A percentile compares a stretch with the other conserved stretches of the same genome.
Evolutionary conservation across 2,113 vertebrate genomes (phyloP).

Genomic region (Vanacampus margaritifer): DNA sequence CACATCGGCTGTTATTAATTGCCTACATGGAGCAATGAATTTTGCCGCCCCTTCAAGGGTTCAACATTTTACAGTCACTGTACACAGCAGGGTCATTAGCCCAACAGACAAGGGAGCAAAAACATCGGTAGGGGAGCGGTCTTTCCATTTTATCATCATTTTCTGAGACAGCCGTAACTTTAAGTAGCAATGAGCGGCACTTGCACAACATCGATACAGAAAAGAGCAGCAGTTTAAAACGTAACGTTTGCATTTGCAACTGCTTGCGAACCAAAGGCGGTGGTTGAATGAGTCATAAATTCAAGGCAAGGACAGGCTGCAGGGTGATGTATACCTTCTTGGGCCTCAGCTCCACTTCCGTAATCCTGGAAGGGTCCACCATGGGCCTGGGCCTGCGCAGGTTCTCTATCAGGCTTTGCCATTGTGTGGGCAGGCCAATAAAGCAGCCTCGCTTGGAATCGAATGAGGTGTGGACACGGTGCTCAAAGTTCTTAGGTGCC

Average conservation of each 20-base stretch:
- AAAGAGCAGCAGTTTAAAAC: constrained; percentile 1
- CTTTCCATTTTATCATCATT: constrained; percentile 38
- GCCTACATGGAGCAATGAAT: constrained; percentile 66
- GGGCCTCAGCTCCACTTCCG: constrained; percentile 89
- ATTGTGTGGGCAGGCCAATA: constrained; percentile 92
- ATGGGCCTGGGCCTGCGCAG: constrained; percentile 89
- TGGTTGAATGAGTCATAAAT: background rate
- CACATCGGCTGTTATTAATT: constrained; percentile 69
- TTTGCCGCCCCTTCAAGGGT: constrained; percentile 58
- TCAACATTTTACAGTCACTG: constrained; percentile 55
- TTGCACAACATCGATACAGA: constrained; percentile 9
- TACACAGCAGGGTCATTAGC: constrained; percentile 66
- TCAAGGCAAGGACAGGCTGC: constrained; percentile 10
- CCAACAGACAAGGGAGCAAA: constrained; percentile 59
- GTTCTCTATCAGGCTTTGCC: constrained; percentile 95
- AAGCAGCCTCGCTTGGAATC: constrained; percentile 91
- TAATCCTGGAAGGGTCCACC: constrained; percentile 95
- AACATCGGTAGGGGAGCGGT: constrained; percentile 21
- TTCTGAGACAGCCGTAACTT: constrained; percentile 43
- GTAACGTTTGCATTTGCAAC: background rate
- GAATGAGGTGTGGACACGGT: constrained; percentile 96
- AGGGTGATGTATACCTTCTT: constrained; percentile 82
- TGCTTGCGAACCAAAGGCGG: constrained; percentile 4
- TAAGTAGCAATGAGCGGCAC: constrained; percentile 16
- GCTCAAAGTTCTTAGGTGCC: constrained; percentile 93